These are phyloP conservation scores for Anolis sagrei DNA, from an alignment of 2,113 vertebrate species.

Conservation along the genomic window DNA sequence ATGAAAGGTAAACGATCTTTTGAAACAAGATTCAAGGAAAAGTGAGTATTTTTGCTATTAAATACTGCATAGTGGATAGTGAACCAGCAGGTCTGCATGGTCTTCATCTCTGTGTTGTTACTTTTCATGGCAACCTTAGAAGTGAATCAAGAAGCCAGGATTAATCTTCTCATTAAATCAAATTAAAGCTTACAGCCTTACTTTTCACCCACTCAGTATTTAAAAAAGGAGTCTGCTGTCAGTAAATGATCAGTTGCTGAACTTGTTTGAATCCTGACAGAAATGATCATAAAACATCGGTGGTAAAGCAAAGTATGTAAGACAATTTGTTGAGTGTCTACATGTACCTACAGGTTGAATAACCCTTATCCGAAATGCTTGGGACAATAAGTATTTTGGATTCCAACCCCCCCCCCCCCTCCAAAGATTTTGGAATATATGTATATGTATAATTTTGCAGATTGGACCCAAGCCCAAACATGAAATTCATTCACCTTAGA, in stretches of 20 bases:
- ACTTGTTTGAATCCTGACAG: background rate
- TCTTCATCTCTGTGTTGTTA: background rate
- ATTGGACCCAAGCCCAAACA: too few relatives aligned
- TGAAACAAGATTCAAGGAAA: background rate
- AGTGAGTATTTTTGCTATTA: background rate
- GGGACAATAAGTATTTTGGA: too few relatives aligned
- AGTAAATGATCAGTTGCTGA: background rate
- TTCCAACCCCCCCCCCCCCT: too few relatives aligned
- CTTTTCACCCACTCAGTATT: background rate
- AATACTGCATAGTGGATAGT: background rate
- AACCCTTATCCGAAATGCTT: too few relatives aligned
- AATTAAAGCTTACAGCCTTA: constrained; percentile 1
- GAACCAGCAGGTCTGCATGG: background rate
- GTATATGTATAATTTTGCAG: too few relatives aligned
- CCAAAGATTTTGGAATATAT: too few relatives aligned
- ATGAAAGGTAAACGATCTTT: constrained; percentile 1
- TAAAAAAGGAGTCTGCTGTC: background rate
- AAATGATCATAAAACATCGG: background rate
- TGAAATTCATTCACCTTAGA: too few relatives aligned
- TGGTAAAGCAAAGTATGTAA: background rate
- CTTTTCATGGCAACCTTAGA: background rate
- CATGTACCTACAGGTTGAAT: background rate
- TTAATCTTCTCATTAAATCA: constrained; percentile 15
- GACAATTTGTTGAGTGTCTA: background rate
- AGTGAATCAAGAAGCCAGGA: background rate